Evolutionary conservation across 2,888 invertebrate genomes (phyloP).

Genomic region (Anodontia alba): DNA sequence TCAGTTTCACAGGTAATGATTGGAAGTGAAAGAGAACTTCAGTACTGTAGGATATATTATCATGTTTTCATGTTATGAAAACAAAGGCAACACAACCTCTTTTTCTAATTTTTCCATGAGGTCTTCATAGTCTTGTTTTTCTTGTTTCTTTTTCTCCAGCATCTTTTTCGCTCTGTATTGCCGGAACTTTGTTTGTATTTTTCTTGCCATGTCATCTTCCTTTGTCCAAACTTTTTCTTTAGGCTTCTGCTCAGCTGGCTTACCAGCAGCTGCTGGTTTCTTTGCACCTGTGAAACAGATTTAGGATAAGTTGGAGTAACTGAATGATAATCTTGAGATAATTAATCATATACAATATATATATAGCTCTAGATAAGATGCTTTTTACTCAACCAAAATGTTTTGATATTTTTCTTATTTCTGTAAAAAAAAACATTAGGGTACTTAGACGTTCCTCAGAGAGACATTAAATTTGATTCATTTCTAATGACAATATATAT

Average conservation of each 20-base stretch:
- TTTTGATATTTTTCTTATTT: too few species aligned
- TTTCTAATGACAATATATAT: too few species aligned
- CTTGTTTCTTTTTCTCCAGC: conserved; percentile 76
- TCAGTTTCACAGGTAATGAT: too few species aligned
- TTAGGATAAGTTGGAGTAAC: not conserved
- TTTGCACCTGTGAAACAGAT: conserved; percentile 37
- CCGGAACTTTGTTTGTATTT: conserved; percentile 79
- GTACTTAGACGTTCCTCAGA: too few species aligned
- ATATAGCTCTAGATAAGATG: too few species aligned
- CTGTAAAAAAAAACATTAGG: too few species aligned
- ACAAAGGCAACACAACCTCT: too few species aligned
- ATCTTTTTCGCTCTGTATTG: conserved; percentile 74
- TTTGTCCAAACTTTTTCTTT: conserved; percentile 77
- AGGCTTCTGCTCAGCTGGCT: conserved; percentile 56
- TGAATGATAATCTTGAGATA: not conserved
- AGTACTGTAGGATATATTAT: too few species aligned
- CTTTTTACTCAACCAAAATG: too few species aligned
- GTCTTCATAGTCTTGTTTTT: conserved; percentile 83
- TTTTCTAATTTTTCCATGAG: conserved; percentile 83
- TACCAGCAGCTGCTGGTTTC: conserved; percentile 34
- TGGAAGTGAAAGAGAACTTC: too few species aligned
- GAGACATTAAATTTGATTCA: too few species aligned
- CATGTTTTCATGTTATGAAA: too few species aligned
- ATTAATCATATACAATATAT: not conserved
- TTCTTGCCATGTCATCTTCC: conserved; percentile 79